A percentile compares a stretch with the other conserved stretches of the same genome.
Conservation (phyloP, 1,140 invertebrate genomes). For the Drosophila saltans region DNA sequence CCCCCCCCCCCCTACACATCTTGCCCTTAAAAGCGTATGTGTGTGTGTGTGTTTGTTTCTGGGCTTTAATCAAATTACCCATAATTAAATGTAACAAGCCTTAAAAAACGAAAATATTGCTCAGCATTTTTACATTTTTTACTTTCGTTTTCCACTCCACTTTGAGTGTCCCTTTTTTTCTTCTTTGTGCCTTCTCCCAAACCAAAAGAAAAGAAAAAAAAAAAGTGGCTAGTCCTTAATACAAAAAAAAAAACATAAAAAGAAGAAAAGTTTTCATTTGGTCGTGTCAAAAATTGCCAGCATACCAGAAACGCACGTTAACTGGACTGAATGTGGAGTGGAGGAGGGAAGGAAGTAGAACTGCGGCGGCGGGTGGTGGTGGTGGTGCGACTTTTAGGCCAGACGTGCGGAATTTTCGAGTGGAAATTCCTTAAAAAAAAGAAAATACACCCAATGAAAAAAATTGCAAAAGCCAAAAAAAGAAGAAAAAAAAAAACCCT, state of each 20-base stretch:
- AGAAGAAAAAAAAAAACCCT: not conserved
- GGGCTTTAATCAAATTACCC: slow-evolving; percentile 63
- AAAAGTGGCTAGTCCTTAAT: too few relatives aligned
- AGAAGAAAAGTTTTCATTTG: slow-evolving; percentile 27
- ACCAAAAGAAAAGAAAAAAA: not conserved
- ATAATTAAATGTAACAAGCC: slow-evolving; percentile 72
- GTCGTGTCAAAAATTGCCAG: slow-evolving; percentile 46
- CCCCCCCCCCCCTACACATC: not conserved
- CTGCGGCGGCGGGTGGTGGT: too few relatives aligned
- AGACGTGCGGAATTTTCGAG: slow-evolving; percentile 48
- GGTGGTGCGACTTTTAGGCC: too few relatives aligned
- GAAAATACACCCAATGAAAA: slow-evolving; percentile 9
- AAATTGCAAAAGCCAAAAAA: not conserved
- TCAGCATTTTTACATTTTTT: not conserved
- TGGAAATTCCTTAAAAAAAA: slow-evolving; percentile 13
- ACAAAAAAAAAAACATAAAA: not conserved
- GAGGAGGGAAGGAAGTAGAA: not conserved
- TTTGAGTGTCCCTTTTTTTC: slow-evolving; percentile 11
- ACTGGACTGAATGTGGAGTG: slow-evolving; percentile 27
- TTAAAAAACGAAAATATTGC: slow-evolving; percentile 34
- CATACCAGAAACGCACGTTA: slow-evolving; percentile 54
- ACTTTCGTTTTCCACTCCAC: not conserved
- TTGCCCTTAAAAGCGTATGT: not conserved
- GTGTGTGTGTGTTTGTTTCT: slow-evolving; percentile 40
- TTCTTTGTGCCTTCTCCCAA: slow-evolving; percentile 12